Evolutionary conservation across 2,113 vertebrate species (phyloP).

Genomic region (Calidris pugnax): DNA sequence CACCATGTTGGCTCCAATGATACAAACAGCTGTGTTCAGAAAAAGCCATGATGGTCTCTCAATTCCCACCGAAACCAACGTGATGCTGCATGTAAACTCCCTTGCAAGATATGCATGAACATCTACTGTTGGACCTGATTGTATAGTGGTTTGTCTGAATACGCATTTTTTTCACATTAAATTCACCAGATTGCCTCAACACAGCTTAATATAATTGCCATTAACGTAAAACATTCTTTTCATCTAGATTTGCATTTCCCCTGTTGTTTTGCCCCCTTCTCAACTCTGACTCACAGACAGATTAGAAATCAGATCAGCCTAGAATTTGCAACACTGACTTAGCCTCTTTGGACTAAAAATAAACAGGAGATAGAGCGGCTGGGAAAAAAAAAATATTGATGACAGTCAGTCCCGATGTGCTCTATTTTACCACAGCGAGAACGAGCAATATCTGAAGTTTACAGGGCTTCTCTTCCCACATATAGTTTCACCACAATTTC

Average conservation of each 20-base stretch:
- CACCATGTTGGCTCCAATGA: not conserved
- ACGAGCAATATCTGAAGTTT: not conserved
- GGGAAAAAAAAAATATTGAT: not conserved
- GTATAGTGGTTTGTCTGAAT: not conserved
- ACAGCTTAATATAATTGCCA: not conserved
- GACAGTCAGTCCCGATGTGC: not conserved
- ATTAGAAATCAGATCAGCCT: constrained; percentile 18
- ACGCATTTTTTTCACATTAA: not conserved
- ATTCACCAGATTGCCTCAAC: not conserved
- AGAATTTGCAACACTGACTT: not conserved
- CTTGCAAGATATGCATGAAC: not conserved
- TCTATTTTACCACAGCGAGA: not conserved
- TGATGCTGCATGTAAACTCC: not conserved
- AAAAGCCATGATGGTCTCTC: fast-evolving
- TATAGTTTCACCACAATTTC: not conserved
- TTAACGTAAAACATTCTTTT: not conserved
- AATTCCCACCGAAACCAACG: not conserved
- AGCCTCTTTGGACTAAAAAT: not conserved
- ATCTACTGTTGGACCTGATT: not conserved
- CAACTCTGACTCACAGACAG: not conserved
- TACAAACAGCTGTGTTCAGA: not conserved
- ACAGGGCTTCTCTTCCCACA: not conserved
- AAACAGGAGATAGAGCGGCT: not conserved
- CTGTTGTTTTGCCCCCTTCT: not conserved
- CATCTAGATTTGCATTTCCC: not conserved